A percentile compares a stretch with the other conserved stretches of the same genome.
phyloP scores from a whole-genome alignment of 2,113 vertebrate species.

The Pseudopipra pipra region DNA sequence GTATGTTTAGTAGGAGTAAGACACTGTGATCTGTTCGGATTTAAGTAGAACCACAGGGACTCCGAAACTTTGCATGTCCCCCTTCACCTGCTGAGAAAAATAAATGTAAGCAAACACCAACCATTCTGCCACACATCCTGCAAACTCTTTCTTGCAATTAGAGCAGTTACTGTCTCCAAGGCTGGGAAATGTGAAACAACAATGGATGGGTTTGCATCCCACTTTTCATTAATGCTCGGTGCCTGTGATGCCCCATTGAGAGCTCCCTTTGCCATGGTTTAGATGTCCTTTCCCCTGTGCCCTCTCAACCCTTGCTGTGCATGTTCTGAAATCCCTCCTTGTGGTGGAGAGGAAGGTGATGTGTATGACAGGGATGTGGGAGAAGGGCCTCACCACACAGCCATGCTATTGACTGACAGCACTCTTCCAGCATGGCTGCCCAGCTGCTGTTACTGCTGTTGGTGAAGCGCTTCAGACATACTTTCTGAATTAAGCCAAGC shows the following conservation, averaged over 20 bases:
- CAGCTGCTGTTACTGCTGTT: neutral
- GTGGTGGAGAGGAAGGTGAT: neutral
- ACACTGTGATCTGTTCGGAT: neutral
- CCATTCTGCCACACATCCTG: neutral
- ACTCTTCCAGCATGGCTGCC: neutral
- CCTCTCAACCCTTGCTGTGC: neutral
- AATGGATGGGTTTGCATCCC: neutral
- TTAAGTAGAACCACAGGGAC: neutral
- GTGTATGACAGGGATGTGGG: neutral
- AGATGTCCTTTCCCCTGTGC: fast-evolving
- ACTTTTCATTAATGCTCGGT: neutral
- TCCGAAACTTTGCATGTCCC: neutral
- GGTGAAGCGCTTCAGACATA: neutral
- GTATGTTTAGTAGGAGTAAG: neutral
- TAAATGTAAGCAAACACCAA: neutral
- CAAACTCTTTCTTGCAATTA: neutral
- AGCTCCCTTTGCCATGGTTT: neutral
- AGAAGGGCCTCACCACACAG: neutral
- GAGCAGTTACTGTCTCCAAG: neutral
- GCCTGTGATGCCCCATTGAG: neutral
- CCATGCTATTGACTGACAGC: fast-evolving
- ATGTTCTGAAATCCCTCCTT: neutral
- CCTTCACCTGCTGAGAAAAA: neutral
- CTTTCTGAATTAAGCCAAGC: slow-evolving; percentile 14
- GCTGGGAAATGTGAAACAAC: neutral